phyloP scores from a whole-genome alignment of 2,113 vertebrate species.

The Pontoporia blainvillei region DNA sequence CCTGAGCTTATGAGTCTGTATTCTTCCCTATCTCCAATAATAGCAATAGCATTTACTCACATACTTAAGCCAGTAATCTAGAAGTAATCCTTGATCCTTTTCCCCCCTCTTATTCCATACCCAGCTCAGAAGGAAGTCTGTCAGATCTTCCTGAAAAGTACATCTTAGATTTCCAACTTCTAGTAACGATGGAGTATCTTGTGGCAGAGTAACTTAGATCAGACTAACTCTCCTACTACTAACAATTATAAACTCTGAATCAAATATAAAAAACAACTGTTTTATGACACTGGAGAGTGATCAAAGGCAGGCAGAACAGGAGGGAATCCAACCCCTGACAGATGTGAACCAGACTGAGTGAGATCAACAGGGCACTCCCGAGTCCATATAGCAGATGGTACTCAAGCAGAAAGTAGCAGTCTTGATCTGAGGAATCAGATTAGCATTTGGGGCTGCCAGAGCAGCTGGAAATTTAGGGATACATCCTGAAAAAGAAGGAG shows the following conservation, averaged over 20 bases:
- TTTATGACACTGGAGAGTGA: background rate
- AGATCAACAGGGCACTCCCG: background rate
- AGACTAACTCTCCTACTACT: background rate
- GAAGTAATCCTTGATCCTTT: background rate
- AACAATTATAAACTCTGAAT: background rate
- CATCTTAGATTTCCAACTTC: background rate
- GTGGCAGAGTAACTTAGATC: background rate
- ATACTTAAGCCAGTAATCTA: background rate
- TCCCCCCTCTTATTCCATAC: too few relatives aligned
- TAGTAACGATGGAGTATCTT: background rate
- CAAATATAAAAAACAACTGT: background rate
- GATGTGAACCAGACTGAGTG: background rate
- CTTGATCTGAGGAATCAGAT: background rate
- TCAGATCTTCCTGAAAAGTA: background rate
- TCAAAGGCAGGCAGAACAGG: background rate
- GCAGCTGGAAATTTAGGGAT: background rate
- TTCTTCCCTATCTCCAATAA: background rate
- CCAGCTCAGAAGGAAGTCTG: background rate
- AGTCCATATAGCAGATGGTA: background rate
- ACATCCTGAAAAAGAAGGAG: background rate
- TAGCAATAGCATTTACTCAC: background rate
- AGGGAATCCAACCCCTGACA: background rate
- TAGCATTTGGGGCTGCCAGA: background rate
- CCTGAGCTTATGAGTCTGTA: background rate
- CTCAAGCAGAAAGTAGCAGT: background rate